A percentile compares a stretch with the other conserved stretches of the same genome.
Conservation (phyloP, 2,113 vertebrate species). For the Stigmatopora argus region DNA sequence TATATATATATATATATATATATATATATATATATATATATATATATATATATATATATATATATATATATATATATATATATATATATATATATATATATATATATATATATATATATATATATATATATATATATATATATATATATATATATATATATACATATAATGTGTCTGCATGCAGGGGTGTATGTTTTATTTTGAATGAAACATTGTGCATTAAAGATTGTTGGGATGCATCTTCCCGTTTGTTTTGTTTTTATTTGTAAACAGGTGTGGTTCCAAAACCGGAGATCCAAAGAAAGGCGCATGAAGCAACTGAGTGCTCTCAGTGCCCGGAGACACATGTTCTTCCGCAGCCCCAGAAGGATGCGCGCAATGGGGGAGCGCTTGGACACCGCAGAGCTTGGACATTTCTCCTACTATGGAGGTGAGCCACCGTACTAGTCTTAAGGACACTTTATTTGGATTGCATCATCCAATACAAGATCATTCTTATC, state of each 20-base stretch:
- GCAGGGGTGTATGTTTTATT: not conserved
- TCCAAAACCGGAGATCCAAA: constrained; percentile 94
- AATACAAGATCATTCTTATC: too few relatives aligned
- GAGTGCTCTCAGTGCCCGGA: constrained; percentile 83
- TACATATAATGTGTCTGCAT: too few relatives aligned
- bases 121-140: too few relatives aligned
- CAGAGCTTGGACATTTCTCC: constrained; percentile 89
- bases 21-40: too few relatives aligned
- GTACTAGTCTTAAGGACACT: too few relatives aligned
- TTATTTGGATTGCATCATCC: too few relatives aligned
- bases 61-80: too few relatives aligned
- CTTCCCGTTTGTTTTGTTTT: not conserved
- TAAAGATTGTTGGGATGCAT: not conserved
- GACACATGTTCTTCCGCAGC: constrained; percentile 91
- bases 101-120: too few relatives aligned
- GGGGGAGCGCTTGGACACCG: constrained; percentile 85
- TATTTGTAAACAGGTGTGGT: constrained; percentile 81
- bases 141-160: too few relatives aligned
- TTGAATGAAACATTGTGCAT: not conserved
- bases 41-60: too few relatives aligned
- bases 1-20: too few relatives aligned
- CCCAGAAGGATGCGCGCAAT: constrained; percentile 90
- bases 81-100: too few relatives aligned
- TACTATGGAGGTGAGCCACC: constrained; percentile 85
- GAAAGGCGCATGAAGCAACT: constrained; percentile 96